A percentile compares a stretch with the other conserved stretches of the same genome.
These are phyloP conservation scores for Sesia bembeciformis DNA, from an alignment of 2,888 invertebrate species.

Conservation along the genomic window DNA sequence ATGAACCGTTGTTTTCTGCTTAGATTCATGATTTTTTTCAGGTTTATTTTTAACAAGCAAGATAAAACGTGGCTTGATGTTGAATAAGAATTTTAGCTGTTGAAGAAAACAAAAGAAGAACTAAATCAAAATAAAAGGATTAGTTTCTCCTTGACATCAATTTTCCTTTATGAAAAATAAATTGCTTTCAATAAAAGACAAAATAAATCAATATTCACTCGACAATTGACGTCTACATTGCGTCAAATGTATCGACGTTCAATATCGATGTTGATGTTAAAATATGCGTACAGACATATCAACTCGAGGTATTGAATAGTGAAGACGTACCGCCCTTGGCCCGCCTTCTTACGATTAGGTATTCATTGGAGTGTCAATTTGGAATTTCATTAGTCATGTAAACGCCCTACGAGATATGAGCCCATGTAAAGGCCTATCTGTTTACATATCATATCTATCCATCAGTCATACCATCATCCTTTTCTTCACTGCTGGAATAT, in stretches of 20 bases:
- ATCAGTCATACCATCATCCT: too few species aligned
- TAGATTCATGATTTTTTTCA: too few species aligned
- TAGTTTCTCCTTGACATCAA: background rate
- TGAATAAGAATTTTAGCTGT: too few species aligned
- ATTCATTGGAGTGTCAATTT: slow-evolving; percentile 13
- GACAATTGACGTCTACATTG: background rate
- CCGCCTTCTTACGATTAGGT: slow-evolving; percentile 16
- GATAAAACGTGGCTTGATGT: too few species aligned
- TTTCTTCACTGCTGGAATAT: too few species aligned
- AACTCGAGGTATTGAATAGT: slow-evolving; percentile 18
- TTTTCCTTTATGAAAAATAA: background rate
- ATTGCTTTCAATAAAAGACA: background rate
- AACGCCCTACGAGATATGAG: background rate
- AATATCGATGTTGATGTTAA: slow-evolving; percentile 10
- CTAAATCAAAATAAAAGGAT: too few species aligned
- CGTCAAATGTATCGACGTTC: slow-evolving; percentile 6
- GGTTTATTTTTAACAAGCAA: too few species aligned
- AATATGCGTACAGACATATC: slow-evolving; percentile 28
- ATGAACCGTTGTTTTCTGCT: too few species aligned
- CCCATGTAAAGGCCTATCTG: too few species aligned
- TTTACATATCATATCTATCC: too few species aligned
- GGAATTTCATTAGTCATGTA: slow-evolving; percentile 14
- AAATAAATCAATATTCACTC: background rate
- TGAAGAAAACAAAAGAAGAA: too few species aligned
- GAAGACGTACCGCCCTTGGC: slow-evolving; percentile 35